Evolutionary conservation across 2,888 invertebrate genomes (phyloP).

Genomic region (Lasioglossum marginatum): DNA sequence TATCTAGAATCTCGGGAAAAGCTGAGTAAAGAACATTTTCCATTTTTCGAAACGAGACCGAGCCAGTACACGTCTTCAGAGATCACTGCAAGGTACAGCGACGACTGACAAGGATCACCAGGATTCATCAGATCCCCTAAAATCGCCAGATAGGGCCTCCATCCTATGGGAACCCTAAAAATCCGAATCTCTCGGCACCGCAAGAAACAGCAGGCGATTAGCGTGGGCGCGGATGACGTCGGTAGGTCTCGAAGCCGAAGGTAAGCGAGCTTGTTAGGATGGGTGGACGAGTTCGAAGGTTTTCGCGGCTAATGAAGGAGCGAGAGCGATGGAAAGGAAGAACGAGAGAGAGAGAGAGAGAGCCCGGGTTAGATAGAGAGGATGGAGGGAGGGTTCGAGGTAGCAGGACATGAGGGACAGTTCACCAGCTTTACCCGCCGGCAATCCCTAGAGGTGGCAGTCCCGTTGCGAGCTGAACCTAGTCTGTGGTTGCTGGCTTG

Average conservation of each 20-base stretch:
- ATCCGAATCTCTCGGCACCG: background rate
- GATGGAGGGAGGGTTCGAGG: constrained; percentile 60
- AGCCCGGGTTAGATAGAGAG: constrained; percentile 15
- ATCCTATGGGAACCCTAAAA: background rate
- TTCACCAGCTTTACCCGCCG: constrained; percentile 66
- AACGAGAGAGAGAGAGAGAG: background rate
- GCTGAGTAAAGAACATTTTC: background rate
- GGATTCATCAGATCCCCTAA: background rate
- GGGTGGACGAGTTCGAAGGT: constrained; percentile 67
- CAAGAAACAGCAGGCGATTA: constrained; percentile 31
- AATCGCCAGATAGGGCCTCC: background rate
- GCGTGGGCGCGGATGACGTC: constrained; percentile 40
- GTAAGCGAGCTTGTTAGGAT: constrained; percentile 74
- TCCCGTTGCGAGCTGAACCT: constrained; percentile 75
- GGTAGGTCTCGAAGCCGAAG: constrained; percentile 61
- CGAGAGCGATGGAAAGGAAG: background rate
- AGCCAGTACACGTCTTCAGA: background rate
- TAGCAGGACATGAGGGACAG: constrained; percentile 68
- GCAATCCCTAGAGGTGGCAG: constrained; percentile 74
- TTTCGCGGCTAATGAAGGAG: constrained; percentile 57
- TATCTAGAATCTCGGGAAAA: background rate
- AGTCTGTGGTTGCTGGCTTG: constrained; percentile 79
- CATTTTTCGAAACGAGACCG: background rate
- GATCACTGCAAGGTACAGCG: background rate
- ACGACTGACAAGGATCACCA: background rate